Base-by-base conservation (phyloP, 2,113 vertebrate species). In the Electrona antarctica region DNA sequence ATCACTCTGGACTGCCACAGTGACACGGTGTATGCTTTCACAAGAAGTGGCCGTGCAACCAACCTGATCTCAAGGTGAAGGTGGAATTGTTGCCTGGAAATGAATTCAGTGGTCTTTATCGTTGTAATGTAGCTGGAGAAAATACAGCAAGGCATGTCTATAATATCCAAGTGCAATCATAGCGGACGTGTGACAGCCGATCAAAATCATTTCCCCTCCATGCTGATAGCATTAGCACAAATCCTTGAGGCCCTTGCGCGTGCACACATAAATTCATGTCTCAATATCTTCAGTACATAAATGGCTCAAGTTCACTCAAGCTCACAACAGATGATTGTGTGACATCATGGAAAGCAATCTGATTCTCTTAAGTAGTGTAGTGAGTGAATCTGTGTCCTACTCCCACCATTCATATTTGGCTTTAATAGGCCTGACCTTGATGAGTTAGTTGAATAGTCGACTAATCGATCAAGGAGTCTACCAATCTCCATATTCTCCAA, bases 61-160 rank as follows among this genome's bases (percentile, higher is more conserved):
- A 63, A 77, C 28, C 6, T 58, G 60, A 64, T 69, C 29, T 12
- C 72, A 69, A 72, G 71, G 82, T 85, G 64, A 81, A 74, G 71
- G 9, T 15, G 11, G 3, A 7, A 68, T 10, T 11, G 6, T 68
- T 11, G 48, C 52, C 64, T 66, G 56, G 51, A 58, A 58, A 74
- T 41, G 8, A 28, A 68, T 60, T n/a, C 41, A 11, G 15, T 0
- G 49, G 64, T 58, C 60, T 63, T 70, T 77, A 54, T 21, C 14
- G n/a, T 0, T 46, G 45, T 65, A 15, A 63, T 46, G 45, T 65
- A 15, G 67, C 49, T 15, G 2, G 0, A 58, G 28, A 49, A 29
- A 49, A 69, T 3, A 6, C 0, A 60, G 65, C 33, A 28, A 7
- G 74, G 58, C n/a, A 45, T n/a, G 41, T 12, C 46, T 55, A 13